Base-by-base conservation (phyloP, 2,113 vertebrate species). In the Phyllostomus hastatus region DNA sequence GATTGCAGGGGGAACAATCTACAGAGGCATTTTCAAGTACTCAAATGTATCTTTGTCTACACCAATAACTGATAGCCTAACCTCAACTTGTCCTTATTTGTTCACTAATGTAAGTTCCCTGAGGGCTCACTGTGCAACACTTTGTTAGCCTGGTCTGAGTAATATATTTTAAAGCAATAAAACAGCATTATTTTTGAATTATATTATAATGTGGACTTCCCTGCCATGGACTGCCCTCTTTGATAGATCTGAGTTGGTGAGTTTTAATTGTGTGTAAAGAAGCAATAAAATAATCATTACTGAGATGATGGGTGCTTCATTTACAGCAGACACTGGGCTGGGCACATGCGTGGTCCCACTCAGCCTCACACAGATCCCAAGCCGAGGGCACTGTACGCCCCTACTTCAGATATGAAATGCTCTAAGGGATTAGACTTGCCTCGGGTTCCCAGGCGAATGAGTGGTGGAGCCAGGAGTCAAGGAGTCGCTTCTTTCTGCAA, bases 191-290 rank as follows among this genome's bases (percentile, higher is more conserved):
- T 97, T 97, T 97, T 95, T 0, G 96, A 97, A 97, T 98, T 95
- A 97, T 97, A 96, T 97, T 96, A 96, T 96, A 97, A 97, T 96
- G 96, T 97, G 94, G 97, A 95, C 96, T 97, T 98, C 91, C 86
- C 81, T 95, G 94, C 83, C 91, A 69, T 95, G 93, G 97, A 96
- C 96, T 95, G 96, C 94, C 93, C 93, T 96, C 64, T 96, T 83
- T 93, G 93, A 97, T 93, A 93, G 91, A 41, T 93, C 97, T 96
- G 96, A 97, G 95, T 96, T 96, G 96, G 96, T 95, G 97, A 95
- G 86, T 97, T 97, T 97, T 97, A 97, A 97, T 96, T 98, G 93
- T 91, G 97, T 96, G 93, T 95, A 94, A 96, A 96, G 96, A 90
- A 95, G 97, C 96, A 96, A 97, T 97, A 93, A 96, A 97, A 95